Evolutionary conservation across 1,140 invertebrate species (phyloP).

Genomic region (Zophobas atratus): DNA sequence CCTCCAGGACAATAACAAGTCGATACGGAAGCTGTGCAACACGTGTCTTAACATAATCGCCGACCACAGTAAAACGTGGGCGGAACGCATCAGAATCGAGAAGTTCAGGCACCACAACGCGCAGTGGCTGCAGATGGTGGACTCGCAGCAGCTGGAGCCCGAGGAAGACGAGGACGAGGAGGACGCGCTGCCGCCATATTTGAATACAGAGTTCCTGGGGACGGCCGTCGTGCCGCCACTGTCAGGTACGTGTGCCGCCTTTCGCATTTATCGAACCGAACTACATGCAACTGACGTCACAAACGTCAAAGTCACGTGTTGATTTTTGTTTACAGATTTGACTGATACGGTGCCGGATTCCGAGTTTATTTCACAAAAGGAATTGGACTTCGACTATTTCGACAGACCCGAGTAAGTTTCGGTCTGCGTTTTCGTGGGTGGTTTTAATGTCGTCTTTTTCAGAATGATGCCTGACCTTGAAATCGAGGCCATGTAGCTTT

Average conservation of each 20-base stretch:
- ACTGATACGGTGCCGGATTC: conserved; percentile 49
- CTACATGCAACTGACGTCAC: no score
- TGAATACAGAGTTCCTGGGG: conserved; percentile 81
- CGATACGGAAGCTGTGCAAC: conserved; percentile 94
- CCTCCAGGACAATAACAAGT: conserved; percentile 96
- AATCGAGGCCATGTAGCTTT: conserved; percentile 57
- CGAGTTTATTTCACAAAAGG: conserved; percentile 58
- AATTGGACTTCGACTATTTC: conserved; percentile 61
- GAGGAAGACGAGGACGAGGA: conserved; percentile 77
- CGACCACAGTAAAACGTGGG: conserved; percentile 92
- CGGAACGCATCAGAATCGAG: conserved; percentile 92
- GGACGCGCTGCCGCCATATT: conserved; percentile 79
- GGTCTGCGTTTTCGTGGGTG: background rate
- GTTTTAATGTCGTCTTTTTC: conserved; percentile 43
- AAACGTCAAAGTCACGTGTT: background rate
- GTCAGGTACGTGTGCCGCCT: conserved; percentile 70
- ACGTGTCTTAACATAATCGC: conserved; percentile 93
- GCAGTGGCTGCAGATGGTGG: conserved; percentile 97
- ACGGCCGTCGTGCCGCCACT: conserved; percentile 76
- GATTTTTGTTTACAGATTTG: conserved; percentile 45
- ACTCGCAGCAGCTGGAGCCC: conserved; percentile 69
- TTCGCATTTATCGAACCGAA: background rate
- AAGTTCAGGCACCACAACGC: conserved; percentile 97
- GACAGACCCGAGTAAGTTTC: conserved; percentile 33
- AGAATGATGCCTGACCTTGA: conserved; percentile 59